A percentile compares a stretch with the other conserved stretches of the same genome.
These are phyloP conservation scores for Oncorhynchus clarkii DNA, from an alignment of 2,113 vertebrate genomes.

Conservation along the genomic window DNA sequence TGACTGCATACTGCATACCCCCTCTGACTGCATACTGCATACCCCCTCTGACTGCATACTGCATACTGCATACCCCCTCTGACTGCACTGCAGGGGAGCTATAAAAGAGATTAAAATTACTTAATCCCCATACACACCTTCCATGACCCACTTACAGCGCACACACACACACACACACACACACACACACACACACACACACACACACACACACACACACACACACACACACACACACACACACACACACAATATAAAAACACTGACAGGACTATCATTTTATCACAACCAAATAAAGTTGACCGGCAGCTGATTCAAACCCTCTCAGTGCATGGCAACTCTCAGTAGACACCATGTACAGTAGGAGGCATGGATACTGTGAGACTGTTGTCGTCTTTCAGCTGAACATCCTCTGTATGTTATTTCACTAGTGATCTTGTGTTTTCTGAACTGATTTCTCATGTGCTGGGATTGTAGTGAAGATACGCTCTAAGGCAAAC, in stretches of 20 bases:
- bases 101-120: not conserved
- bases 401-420: not conserved
- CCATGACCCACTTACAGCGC: not conserved
- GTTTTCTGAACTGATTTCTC: constrained; percentile 22
- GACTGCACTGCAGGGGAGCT: not conserved
- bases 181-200: not conserved
- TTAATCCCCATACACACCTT: not conserved
- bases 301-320: too few species aligned
- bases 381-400: not conserved
- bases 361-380: not conserved
- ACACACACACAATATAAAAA: constrained; percentile 2
- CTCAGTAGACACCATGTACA: not conserved
- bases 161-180: not conserved
- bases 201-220: not conserved
- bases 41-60: too few species aligned
- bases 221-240: not conserved
- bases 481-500: constrained; percentile 15
- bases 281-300: too few species aligned
- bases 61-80: too few species aligned
- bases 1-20: too few species aligned
- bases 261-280: too few species aligned
- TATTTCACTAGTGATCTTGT: constrained; percentile 15
- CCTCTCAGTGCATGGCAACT: not conserved
- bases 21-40: too few species aligned
- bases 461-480: not conserved